Evolutionary conservation across 2,797 vertebrate genomes (phyloP), one percentile per base, ranked within the genome.

Genomic region (Ibycter americanus): DNA sequence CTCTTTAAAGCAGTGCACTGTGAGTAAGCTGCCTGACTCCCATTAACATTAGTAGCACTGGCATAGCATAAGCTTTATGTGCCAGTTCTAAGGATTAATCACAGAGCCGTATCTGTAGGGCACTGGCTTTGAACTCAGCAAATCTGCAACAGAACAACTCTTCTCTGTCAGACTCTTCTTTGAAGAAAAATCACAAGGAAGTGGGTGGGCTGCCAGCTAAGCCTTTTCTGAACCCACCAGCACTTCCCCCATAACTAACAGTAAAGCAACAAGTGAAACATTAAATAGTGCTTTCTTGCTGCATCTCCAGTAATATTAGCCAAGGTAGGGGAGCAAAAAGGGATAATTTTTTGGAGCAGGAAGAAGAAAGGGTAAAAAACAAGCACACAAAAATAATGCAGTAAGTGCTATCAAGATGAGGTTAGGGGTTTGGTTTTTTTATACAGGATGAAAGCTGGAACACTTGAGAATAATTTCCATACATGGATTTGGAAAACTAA

Each of bases 1-100:
- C 78, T 91, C 76, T 94, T 97, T 87, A 94, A 96, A 95, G 63
- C 78, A 89, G 71, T 58, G 52, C 54, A 76, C 91, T 87, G 83
- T 79, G 80, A 96, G 94, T 91, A 95, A 95, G 95, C 79, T 90
- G 77, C 65, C 95, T 47, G 92, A 91, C 91, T 97, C 49, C 93
- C 87, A 86, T 96, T 97, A 96, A 89, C 85, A 76, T 82, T 52
- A 93, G 93, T 54, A 94, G 79, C 68, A 61, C 55, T 46, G 31
- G 58, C 89, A 81, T 20, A 74, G 71, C 54, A 56, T 72, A 91
- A 97, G 92, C 72, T 79, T 94, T 76, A 54, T 58, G 15, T 59
- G 54, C 84, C 49, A 25, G 78, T 93, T 94, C 65, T 83, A 70
- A 97, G 78, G 56, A 94, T 91, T 96, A 96, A 96, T 96, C 89